Base-by-base conservation (phyloP, 2,113 vertebrate species). In the Cheirogaleus medius region DNA sequence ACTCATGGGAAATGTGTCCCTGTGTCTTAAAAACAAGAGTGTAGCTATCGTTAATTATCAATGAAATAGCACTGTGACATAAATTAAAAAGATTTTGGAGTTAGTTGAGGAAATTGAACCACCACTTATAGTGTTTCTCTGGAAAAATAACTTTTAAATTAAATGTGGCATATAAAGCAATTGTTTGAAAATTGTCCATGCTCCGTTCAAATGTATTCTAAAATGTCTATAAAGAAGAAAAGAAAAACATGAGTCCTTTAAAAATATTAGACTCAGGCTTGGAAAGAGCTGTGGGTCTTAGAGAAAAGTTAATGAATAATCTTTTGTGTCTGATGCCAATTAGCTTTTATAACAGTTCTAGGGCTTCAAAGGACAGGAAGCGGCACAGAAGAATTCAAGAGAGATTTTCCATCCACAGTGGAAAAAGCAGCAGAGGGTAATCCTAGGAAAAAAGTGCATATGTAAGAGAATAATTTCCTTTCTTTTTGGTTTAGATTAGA, bases 221-320 rank as follows among this genome's bases (percentile, higher is more conserved):
- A 97, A 96, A 88, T 88, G 58, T 93, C 25, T 93, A 60, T 93
- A 92, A n/a, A 88, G 21, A 95, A 95, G 44, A 91, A 96, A 89
- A 78, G 87, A 96, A 94, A 95, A 85, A 85, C 37, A 95, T 58
- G 21, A n/a, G 32, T 82, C 78, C 69, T 92, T 96, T 78, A 83
- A 96, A 96, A 96, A 97, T 95, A 88, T 83, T 96, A 96, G 91
- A 97, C 73, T 94, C 39, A 73, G 78, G 47, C 64, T 96, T 97
- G 80, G 84, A 98, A 95, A 25, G 37, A 84, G 83, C 64, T 90
- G 39, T 96, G 56, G 68, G 77, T 92, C 77, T 97, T 73, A 95
- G 58, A 94, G 69, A 97, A 92, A 97, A 97, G 96, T 97, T 97
- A 97, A 97, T 97, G 94, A 95, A 97, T 95, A 97, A 97, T 96